These are phyloP conservation scores for Copidosoma aretas DNA, from an alignment of 2,888 invertebrate genomes.

Conservation along the genomic window DNA sequence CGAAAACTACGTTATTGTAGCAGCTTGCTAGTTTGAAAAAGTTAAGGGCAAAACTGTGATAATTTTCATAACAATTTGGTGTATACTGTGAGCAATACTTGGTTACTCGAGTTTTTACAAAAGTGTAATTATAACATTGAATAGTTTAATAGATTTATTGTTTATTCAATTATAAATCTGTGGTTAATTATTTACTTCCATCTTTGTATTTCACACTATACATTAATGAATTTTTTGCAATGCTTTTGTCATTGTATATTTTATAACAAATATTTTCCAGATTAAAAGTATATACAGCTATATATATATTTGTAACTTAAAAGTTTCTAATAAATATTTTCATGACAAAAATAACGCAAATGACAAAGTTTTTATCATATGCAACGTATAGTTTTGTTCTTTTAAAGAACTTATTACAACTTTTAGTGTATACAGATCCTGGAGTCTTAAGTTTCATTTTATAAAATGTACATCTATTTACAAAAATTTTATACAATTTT, in stretches of 20 bases:
- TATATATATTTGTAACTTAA: conserved; percentile 30
- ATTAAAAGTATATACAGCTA: conserved; percentile 32
- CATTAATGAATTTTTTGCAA: conserved; percentile 31
- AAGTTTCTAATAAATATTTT: conserved; percentile 37
- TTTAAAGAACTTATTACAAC: too few species aligned
- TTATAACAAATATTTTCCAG: conserved; percentile 31
- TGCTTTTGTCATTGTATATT: conserved; percentile 27
- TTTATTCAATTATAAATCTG: conserved; percentile 23
- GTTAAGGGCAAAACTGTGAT: background rate
- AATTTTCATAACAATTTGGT: conserved; percentile 10
- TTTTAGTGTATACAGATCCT: too few species aligned
- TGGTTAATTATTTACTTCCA: conserved; percentile 25
- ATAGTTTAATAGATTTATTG: conserved; percentile 35
- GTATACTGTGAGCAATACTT: conserved; percentile 5
- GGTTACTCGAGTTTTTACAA: conserved; percentile 25
- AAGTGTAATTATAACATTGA: conserved; percentile 36
- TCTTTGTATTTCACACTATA: conserved; percentile 34
- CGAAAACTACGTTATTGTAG: too few species aligned
- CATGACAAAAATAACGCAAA: conserved; percentile 24
- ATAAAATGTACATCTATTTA: too few species aligned
- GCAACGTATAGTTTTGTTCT: too few species aligned
- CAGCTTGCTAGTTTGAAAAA: background rate
- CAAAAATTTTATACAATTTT: background rate
- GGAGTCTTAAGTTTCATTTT: too few species aligned
- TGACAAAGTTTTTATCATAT: too few species aligned